A percentile compares a stretch with the other conserved stretches of the same genome.
phyloP scores from a whole-genome alignment of 2,797 vertebrate genomes.

The Amphiprion clarkii region DNA sequence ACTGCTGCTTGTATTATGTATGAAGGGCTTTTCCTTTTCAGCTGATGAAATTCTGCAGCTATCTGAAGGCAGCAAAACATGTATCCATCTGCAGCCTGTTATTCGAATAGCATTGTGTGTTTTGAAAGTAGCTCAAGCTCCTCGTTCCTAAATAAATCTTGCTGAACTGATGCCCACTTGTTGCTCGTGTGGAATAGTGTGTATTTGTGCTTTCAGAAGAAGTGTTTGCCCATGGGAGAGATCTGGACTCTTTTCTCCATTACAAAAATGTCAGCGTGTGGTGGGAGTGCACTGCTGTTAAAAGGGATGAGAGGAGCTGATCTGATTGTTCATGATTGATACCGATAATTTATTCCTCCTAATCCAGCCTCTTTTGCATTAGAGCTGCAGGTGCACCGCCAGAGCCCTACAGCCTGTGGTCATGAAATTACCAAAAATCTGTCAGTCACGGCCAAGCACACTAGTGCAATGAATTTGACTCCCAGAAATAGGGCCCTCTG shows the following conservation, averaged over 20 bases:
- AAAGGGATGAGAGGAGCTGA: conserved; percentile 58
- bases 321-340: conserved; percentile 68
- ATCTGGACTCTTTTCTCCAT: conserved; percentile 45
- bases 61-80: conserved; percentile 31
- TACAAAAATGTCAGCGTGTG: conserved; percentile 54
- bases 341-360: conserved; percentile 62
- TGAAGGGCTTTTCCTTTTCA: conserved; percentile 31
- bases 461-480: conserved; percentile 55
- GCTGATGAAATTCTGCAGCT: conserved; percentile 37
- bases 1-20: conserved; percentile 46
- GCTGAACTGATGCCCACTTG: conserved; percentile 34
- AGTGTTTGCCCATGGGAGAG: background rate
- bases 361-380: conserved; percentile 53
- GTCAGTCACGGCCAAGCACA: conserved; percentile 62
- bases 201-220: conserved; percentile 27
- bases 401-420: conserved; percentile 45
- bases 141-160: conserved; percentile 21
- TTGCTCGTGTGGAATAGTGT: conserved; percentile 42
- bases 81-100: conserved; percentile 31
- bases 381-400: conserved; percentile 52
- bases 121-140: conserved; percentile 42
- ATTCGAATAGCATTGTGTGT: conserved; percentile 26
- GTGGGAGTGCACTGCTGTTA: conserved; percentile 43
- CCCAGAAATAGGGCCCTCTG: conserved; percentile 49
- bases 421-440: conserved; percentile 65